Evolutionary conservation across 1,140 invertebrate species (phyloP).

Genomic region (Sminthurinus signatus): DNA sequence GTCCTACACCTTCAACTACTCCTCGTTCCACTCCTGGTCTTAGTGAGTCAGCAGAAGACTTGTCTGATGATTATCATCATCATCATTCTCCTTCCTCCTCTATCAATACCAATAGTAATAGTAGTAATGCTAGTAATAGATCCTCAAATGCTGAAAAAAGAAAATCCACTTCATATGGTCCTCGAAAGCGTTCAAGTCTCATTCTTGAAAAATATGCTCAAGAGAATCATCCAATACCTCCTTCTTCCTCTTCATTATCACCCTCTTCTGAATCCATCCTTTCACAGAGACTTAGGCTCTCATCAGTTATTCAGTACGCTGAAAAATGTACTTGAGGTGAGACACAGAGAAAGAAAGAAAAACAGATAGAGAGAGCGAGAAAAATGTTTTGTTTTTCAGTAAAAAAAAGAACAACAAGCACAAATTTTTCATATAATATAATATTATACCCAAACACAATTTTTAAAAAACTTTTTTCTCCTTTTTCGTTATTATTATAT

Average conservation of each 20-base stretch:
- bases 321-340: constrained; percentile 41
- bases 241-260: not conserved
- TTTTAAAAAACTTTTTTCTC: too few relatives aligned
- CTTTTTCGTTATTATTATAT: too few relatives aligned
- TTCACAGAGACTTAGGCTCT: constrained; percentile 39
- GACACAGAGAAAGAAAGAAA: too few relatives aligned
- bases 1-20: constrained; percentile 27
- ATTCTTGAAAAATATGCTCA: constrained; percentile 41
- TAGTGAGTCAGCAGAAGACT: constrained; percentile 35
- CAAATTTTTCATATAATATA: too few relatives aligned
- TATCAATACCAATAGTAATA: constrained; percentile 4
- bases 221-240: constrained; percentile 30
- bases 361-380: too few relatives aligned
- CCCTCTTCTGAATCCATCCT: constrained; percentile 35
- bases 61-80: constrained; percentile 30
- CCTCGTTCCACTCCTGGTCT: constrained; percentile 25
- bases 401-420: too few relatives aligned
- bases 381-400: too few relatives aligned
- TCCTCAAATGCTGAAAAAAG: not conserved
- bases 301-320: constrained; percentile 41
- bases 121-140: too few relatives aligned
- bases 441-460: too few relatives aligned
- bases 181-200: constrained; percentile 40
- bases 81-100: not conserved
- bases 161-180: constrained; percentile 20